Percentiles rank a stretch among this genome's conserved stretches.
Conservation (phyloP, 2,113 vertebrate species). For the Lagopus leucura region DNA sequence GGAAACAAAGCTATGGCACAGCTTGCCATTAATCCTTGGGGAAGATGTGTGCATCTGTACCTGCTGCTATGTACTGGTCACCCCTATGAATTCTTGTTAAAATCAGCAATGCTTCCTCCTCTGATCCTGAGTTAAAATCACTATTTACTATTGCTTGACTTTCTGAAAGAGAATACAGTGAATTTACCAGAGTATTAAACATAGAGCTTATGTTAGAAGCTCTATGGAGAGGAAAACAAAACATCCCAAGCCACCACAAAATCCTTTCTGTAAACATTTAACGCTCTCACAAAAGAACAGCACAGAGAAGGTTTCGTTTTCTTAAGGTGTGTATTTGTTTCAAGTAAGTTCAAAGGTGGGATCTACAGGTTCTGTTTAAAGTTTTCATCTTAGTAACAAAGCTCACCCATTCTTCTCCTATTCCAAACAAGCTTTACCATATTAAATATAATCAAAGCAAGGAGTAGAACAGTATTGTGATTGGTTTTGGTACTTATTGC, state of each 20-base stretch:
- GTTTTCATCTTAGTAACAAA: background rate
- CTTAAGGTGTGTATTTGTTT: background rate
- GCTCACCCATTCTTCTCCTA: background rate
- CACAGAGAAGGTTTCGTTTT: background rate
- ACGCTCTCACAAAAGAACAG: background rate
- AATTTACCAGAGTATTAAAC: background rate
- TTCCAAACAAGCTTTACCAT: constrained; percentile 77
- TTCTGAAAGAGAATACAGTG: background rate
- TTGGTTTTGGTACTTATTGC: constrained; percentile 62
- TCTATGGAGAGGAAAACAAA: background rate
- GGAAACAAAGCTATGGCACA: background rate
- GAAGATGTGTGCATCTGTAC: background rate
- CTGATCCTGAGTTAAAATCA: constrained; percentile 4
- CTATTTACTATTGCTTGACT: constrained; percentile 12
- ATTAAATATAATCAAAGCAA: constrained; percentile 75
- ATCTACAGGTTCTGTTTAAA: background rate
- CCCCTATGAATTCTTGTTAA: constrained; percentile 43
- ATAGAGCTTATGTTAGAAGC: background rate
- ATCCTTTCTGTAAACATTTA: background rate
- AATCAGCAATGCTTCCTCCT: background rate
- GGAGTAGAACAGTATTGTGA: constrained; percentile 8
- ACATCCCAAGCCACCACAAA: background rate
- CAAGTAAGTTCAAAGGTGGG: background rate
- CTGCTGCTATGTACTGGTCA: background rate
- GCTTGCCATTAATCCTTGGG: background rate